phyloP scores from a whole-genome alignment of 1,140 invertebrate genomes.

The Diplogasteroides magnus region DNA sequence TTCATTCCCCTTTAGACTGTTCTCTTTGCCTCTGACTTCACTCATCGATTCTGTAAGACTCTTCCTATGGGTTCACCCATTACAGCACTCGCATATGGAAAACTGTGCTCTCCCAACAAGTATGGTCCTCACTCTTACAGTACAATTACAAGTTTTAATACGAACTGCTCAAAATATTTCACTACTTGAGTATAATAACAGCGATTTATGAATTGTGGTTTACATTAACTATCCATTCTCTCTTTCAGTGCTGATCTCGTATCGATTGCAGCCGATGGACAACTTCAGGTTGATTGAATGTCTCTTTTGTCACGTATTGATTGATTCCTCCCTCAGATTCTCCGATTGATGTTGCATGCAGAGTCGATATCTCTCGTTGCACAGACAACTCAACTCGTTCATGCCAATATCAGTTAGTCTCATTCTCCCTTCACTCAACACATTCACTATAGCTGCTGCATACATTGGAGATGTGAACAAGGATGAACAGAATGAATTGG shows the following conservation, averaged over 20 bases:
- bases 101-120: not conserved
- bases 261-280: slow-evolving; percentile 34
- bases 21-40: slow-evolving; percentile 38
- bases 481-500: slow-evolving; percentile 38
- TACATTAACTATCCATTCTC: slow-evolving; percentile 20
- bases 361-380: not conserved
- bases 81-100: not conserved
- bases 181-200: not conserved
- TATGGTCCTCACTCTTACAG: too few species aligned
- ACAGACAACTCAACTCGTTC: not conserved
- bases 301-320: too few species aligned
- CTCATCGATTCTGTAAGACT: slow-evolving; percentile 32
- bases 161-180: not conserved
- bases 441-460: slow-evolving; percentile 31
- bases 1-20: slow-evolving; percentile 34
- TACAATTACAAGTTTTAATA: not conserved
- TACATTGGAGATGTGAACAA: slow-evolving; percentile 45
- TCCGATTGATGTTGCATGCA: too few species aligned
- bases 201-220: not conserved
- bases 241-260: slow-evolving; percentile 36
- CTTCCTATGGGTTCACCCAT: slow-evolving; percentile 11
- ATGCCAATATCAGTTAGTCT: not conserved
- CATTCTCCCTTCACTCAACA: not conserved
- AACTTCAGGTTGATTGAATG: not conserved
- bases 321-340: too few species aligned